phyloP scores from a whole-genome alignment of 1,140 invertebrate genomes.

The Pseudomyrmex flavicornis region DNA sequence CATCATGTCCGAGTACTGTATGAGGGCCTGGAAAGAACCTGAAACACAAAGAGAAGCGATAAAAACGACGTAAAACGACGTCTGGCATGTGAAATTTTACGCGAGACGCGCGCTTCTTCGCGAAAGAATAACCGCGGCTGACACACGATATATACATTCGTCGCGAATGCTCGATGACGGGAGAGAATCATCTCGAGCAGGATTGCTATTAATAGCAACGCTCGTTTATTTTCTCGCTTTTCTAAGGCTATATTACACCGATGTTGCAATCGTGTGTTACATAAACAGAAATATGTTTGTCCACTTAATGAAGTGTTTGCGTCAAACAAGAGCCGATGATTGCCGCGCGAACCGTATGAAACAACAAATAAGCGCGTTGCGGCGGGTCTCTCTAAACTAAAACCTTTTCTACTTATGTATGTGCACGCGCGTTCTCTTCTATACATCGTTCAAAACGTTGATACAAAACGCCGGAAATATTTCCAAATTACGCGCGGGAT shows the following conservation, averaged over 20 bases:
- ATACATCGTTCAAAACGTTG: too few species aligned
- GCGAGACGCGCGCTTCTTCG: not conserved
- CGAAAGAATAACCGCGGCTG: not conserved
- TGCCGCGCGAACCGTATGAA: not conserved
- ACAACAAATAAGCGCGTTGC: not conserved
- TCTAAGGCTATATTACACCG: not conserved
- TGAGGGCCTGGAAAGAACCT: constrained; percentile 99
- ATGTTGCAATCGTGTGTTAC: constrained; percentile 7
- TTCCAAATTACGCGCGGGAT: not conserved
- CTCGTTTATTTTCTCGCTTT: not conserved
- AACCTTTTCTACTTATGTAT: too few species aligned
- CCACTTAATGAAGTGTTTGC: not conserved
- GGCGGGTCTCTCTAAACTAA: too few species aligned
- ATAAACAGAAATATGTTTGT: not conserved
- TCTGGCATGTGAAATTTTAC: constrained; percentile 31
- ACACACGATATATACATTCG: not conserved
- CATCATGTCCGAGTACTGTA: constrained; percentile 98
- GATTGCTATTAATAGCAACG: not conserved
- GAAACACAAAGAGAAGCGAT: constrained; percentile 82
- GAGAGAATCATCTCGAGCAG: not conserved
- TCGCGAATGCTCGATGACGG: not conserved
- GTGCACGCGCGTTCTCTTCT: too few species aligned
- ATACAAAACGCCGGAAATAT: not conserved
- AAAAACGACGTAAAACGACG: constrained; percentile 19
- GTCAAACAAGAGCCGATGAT: not conserved